Evolutionary conservation across 2,888 invertebrate genomes (phyloP), one percentile per base, ranked within the genome.

Genomic region (Cheilosia impressa): DNA sequence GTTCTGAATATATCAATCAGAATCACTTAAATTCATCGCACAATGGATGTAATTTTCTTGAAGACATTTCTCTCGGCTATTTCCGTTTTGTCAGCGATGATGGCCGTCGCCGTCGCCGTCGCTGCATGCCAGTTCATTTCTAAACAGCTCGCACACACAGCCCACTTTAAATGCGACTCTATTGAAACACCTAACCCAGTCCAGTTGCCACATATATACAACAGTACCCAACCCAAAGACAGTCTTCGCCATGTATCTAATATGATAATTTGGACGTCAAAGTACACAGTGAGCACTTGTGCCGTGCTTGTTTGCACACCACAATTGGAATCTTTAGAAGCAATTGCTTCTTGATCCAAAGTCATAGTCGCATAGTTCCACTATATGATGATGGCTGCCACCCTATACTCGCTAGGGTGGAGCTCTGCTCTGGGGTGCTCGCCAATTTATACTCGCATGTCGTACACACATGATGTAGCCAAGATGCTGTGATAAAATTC

Each of bases 1-100:
- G 87, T 82, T 87, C 87, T 87, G 87, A 87, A 87, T 87, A 87
- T 87, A 87, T 87, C 87, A 87, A 87, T 87, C 87, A 87, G 78
- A 87, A 87, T 87, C 82, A 87, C 82, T 87, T 87, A 82, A 87
- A 78, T 57, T 73, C 81, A 78, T 87, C 82, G 68, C 73, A 87
- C 87, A 87, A 87, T 87, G 78, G 77, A 82, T 77, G 87, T 82
- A 87, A 87, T 87, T 87, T 87, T 87, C 87, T 87, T 82, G 62
- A 87, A 87, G 87, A 87, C 78, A 69, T 82, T 80, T 87, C 77
- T 82, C 82, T 81, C 63, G 58, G 77, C 82, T 87, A 75, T 87
- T 87, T 87, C 87, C 87, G 87, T 82, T 82, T 87, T 87, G 72
- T 78, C 81, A 77, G 81, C 43, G 63, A 55, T 43, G 65, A 50